These are phyloP conservation scores for Charaxes varanes DNA, from an alignment of 1,140 invertebrate species.

Conservation along the genomic window DNA sequence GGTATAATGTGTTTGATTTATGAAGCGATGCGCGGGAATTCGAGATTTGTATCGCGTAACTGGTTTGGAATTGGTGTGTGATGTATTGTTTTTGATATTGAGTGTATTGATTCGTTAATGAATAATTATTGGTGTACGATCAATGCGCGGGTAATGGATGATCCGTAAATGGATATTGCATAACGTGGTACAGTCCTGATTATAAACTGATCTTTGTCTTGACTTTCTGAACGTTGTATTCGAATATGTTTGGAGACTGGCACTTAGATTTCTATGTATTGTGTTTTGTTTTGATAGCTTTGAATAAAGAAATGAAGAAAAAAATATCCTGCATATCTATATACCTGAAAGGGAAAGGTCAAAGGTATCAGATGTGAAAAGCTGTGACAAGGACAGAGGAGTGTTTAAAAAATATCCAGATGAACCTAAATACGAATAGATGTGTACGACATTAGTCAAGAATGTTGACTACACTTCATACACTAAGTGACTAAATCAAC, in stretches of 20 bases:
- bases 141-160: background rate
- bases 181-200: background rate
- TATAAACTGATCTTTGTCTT: too few species aligned
- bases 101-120: slow-evolving; percentile 20
- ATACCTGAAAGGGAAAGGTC: too few species aligned
- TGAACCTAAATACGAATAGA: background rate
- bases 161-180: slow-evolving; percentile 6
- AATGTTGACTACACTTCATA: background rate
- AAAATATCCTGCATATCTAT: too few species aligned
- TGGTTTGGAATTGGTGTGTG: slow-evolving; percentile 24
- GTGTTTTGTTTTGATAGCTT: too few species aligned
- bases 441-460: background rate
- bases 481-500: slow-evolving; percentile 3
- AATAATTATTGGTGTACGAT: slow-evolving; percentile 16
- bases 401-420: too few species aligned
- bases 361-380: too few species aligned
- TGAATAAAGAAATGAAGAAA: too few species aligned
- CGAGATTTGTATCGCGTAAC: slow-evolving; percentile 22
- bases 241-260: too few species aligned
- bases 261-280: too few species aligned
- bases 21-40: slow-evolving; percentile 38
- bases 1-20: slow-evolving; percentile 67
- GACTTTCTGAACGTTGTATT: too few species aligned
- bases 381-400: too few species aligned
- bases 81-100: slow-evolving; percentile 29